phyloP scores from a whole-genome alignment of 2,888 invertebrate species.

The Endotricha flammealis region DNA sequence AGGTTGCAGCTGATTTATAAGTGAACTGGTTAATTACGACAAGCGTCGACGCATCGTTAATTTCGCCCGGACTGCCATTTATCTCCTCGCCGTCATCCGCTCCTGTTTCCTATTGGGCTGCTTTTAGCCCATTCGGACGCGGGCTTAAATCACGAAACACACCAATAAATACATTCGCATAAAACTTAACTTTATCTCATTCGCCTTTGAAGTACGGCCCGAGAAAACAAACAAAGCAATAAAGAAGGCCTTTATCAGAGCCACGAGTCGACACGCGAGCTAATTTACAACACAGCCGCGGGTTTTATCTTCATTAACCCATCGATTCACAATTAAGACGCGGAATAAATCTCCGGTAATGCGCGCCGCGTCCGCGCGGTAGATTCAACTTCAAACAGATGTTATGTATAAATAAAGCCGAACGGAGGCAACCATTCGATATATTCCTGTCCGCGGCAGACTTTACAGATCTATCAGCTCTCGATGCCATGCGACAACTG shows the following conservation, averaged over 20 bases:
- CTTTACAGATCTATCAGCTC: conserved; percentile 74
- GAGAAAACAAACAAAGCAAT: conserved; percentile 78
- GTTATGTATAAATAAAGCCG: conserved; percentile 77
- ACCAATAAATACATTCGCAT: conserved; percentile 68
- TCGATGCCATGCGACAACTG: conserved; percentile 50
- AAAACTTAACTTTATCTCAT: conserved; percentile 72
- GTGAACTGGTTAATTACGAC: conserved; percentile 66
- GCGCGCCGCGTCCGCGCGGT: conserved; percentile 74
- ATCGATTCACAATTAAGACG: conserved; percentile 79
- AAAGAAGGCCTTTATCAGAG: conserved; percentile 76
- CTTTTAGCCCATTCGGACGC: conserved; percentile 23
- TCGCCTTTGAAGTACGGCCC: conserved; percentile 73
- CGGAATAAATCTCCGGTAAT: conserved; percentile 77
- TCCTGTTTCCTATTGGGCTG: conserved; percentile 39
- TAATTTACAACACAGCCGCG: conserved; percentile 77
- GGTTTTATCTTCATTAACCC: conserved; percentile 79
- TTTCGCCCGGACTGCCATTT: conserved; percentile 50
- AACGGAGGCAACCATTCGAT: conserved; percentile 77
- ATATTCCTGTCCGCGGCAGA: conserved; percentile 78
- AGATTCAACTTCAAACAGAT: conserved; percentile 77
- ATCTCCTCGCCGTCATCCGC: conserved; percentile 45
- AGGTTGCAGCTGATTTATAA: conserved; percentile 70
- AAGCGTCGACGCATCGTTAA: conserved; percentile 58
- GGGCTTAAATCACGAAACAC: conserved; percentile 35
- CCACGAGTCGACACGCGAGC: conserved; percentile 77